Evolutionary conservation across 2,113 vertebrate species (phyloP).

Genomic region (Nothobranchius furzeri): DNA sequence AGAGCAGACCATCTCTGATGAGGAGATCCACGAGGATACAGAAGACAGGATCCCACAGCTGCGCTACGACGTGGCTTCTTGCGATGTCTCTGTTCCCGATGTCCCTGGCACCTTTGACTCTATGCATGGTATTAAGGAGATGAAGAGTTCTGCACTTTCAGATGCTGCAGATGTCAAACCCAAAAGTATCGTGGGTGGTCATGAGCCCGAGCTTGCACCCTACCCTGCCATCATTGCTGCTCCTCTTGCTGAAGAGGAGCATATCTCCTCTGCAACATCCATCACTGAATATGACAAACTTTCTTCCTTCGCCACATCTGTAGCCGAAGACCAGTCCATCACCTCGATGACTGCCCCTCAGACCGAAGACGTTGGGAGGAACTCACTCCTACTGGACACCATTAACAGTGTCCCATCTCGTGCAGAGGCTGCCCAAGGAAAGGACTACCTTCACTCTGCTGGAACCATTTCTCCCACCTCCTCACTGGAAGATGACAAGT

Average conservation of each 20-base stretch:
- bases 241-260: slow-evolving; percentile 95
- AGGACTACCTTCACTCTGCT: slow-evolving; percentile 93
- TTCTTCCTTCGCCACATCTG: slow-evolving; percentile 95
- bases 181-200: slow-evolving; percentile 79
- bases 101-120: slow-evolving; percentile 85
- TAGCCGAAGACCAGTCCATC: slow-evolving; percentile 94
- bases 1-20: slow-evolving; percentile 96
- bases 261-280: slow-evolving; percentile 95
- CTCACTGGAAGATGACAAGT: slow-evolving; percentile 96
- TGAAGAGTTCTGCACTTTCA: slow-evolving; percentile 68
- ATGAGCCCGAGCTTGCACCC: slow-evolving; percentile 83
- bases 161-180: slow-evolving; percentile 70
- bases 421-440: slow-evolving; percentile 89
- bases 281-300: slow-evolving; percentile 98
- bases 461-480: slow-evolving; percentile 97
- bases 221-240: slow-evolving; percentile 89
- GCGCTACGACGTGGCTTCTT: slow-evolving; percentile 83
- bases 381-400: slow-evolving; percentile 88
- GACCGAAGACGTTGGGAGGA: slow-evolving; percentile 91
- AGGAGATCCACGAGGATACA: slow-evolving; percentile 93
- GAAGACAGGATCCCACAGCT: slow-evolving; percentile 90
- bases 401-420: slow-evolving; percentile 88
- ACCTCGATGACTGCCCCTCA: slow-evolving; percentile 93
- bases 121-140: slow-evolving; percentile 83
- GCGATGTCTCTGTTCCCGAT: slow-evolving; percentile 88